Conservation (phyloP, 2,888 invertebrate species). For the Palloptera scutellata region DNA sequence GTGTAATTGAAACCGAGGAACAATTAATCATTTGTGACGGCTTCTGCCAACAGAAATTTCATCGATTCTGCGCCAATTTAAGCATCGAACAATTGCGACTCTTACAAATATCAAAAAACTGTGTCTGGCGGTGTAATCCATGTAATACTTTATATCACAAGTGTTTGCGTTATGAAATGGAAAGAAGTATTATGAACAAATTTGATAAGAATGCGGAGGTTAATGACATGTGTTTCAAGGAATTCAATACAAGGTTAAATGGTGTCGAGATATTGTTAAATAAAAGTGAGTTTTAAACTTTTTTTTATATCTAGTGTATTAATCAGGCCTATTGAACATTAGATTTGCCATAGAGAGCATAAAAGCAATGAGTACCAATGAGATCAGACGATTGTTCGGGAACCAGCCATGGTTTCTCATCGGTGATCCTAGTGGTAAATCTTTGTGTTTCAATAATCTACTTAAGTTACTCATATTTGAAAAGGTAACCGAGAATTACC, state of each 20-base stretch:
- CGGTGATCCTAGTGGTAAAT: too few relatives aligned
- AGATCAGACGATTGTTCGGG: too few relatives aligned
- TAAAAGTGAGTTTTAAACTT: background rate
- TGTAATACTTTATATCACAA: constrained; percentile 3
- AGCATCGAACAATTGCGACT: constrained; percentile 9
- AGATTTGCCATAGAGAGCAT: too few relatives aligned
- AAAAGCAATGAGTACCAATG: too few relatives aligned
- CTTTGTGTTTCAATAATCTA: too few relatives aligned
- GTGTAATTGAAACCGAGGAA: too few relatives aligned
- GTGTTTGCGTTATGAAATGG: background rate
- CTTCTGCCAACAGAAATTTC: constrained; percentile 18
- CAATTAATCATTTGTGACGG: constrained; percentile 13
- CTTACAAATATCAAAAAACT: constrained; percentile 5
- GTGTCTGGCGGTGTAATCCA: constrained; percentile 21
- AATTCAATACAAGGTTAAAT: constrained; percentile 20
- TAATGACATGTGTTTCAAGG: constrained; percentile 10
- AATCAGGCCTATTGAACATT: too few relatives aligned
- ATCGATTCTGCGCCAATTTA: constrained; percentile 23
- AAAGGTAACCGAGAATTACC: too few relatives aligned
- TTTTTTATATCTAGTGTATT: too few relatives aligned
- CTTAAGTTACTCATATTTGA: too few relatives aligned
- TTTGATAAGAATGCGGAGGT: constrained; percentile 13
- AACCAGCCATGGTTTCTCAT: too few relatives aligned
- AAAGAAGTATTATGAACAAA: background rate
- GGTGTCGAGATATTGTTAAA: background rate